Base-by-base conservation (phyloP, 2,797 vertebrate species). In the Coccyzus lansbergi region DNA sequence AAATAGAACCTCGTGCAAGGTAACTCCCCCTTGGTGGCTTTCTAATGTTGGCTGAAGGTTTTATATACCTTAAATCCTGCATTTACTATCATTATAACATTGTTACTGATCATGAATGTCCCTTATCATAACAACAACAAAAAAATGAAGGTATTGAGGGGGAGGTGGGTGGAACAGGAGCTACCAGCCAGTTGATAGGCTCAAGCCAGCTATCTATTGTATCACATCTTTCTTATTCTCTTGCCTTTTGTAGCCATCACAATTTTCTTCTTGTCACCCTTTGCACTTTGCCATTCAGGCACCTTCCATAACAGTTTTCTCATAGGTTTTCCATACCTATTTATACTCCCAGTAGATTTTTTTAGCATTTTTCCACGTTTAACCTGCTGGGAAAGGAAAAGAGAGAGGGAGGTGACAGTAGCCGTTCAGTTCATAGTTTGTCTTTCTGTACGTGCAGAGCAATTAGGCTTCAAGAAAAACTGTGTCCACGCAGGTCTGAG, bases 1-100 rank as follows among this genome's bases (percentile, higher is more conserved):
- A 97, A 98, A 98, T 96, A 97, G 98, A 98, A 98, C 97, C 98
- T 97, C 96, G 97, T 93, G 96, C 96, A 97, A 98, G 98, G 98
- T 98, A 98, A 98, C 98, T 97, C 97, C 95, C 95, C 93, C 88
- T 95, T 95, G 94, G 96, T 97, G 96, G 94, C 91, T 97, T 97
- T 98, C 96, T 95, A 97, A 95, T 96, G 92, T 96, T 92, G 92
- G 94, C 94, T 96, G 96, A 92, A 97, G 97, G 96, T 97, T 93
- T 97, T 97, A 96, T 93, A 92, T 97, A 97, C 96, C 97, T 98
- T 97, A 96, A 97, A 96, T 96, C 94, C 97, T 93, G 90, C 94
- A 96, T 97, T 98, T 97, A 84, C 92, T 97, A 91, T 97, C 96
- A 98, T 98, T 98, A 96, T 95, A 96, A 97, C 85, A 94, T 95